Conservation (phyloP, 2,888 invertebrate genomes). For the Blomia tropicalis region DNA sequence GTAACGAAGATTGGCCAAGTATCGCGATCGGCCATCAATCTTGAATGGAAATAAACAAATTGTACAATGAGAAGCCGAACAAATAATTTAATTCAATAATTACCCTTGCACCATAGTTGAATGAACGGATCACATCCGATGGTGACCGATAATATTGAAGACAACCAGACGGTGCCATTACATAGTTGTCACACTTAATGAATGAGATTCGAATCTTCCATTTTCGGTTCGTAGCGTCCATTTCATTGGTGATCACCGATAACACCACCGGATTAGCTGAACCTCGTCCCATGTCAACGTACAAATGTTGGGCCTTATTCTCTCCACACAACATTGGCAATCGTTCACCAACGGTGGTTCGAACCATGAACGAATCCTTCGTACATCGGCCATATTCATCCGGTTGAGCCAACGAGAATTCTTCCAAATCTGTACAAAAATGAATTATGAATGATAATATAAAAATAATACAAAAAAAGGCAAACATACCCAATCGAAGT, state of each 20-base stretch:
- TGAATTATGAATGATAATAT: background rate
- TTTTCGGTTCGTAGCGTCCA: conserved; percentile 27
- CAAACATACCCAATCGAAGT: conserved; percentile 20
- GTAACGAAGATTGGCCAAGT: conserved; percentile 30
- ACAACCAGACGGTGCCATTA: conserved; percentile 31
- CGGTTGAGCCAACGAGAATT: conserved; percentile 41
- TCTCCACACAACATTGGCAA: conserved; percentile 61
- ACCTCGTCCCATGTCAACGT: conserved; percentile 60
- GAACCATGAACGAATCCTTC: conserved; percentile 58
- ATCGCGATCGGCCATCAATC: conserved; percentile 28
- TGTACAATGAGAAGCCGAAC: background rate
- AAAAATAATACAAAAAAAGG: background rate
- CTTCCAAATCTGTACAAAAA: conserved; percentile 47
- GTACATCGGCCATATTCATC: conserved; percentile 48
- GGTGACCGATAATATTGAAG: conserved; percentile 30
- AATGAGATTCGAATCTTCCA: conserved; percentile 27
- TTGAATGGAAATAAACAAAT: background rate
- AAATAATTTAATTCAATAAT: background rate
- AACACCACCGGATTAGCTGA: conserved; percentile 59
- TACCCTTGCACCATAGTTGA: conserved; percentile 30
- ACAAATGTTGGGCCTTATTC: conserved; percentile 68
- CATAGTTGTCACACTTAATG: conserved; percentile 30
- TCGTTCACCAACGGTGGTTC: conserved; percentile 31
- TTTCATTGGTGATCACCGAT: conserved; percentile 39
- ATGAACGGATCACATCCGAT: conserved; percentile 29